phyloP scores from a whole-genome alignment of 1,140 invertebrate genomes.

The Glossosoma conforme region DNA sequence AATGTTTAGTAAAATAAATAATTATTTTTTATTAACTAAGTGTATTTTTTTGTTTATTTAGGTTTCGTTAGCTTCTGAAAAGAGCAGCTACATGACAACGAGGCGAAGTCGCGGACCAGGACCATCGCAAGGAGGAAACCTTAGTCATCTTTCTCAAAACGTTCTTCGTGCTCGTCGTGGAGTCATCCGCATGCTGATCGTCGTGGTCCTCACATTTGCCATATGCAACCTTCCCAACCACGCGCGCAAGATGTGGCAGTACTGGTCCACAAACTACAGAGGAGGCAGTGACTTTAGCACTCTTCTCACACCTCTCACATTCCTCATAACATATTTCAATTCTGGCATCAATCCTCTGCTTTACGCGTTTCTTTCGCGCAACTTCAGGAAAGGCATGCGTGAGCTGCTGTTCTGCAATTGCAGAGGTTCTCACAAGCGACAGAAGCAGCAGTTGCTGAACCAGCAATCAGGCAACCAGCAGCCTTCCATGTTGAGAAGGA shows the following conservation, averaged over 20 bases:
- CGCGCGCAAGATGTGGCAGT: slow-evolving; percentile 75
- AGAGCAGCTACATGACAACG: slow-evolving; percentile 23
- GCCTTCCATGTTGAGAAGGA: slow-evolving; percentile 36
- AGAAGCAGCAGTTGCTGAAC: slow-evolving; percentile 43
- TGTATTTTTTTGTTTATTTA: no score
- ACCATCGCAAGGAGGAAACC: slow-evolving; percentile 37
- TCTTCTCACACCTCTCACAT: slow-evolving; percentile 73
- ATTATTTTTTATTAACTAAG: no score
- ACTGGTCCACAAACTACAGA: slow-evolving; percentile 59
- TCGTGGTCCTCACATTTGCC: slow-evolving; percentile 76
- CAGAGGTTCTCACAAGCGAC: slow-evolving; percentile 34
- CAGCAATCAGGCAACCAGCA: slow-evolving; percentile 34
- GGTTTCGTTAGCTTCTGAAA: slow-evolving; percentile 10
- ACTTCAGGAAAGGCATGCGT: slow-evolving; percentile 66
- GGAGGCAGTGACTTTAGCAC: slow-evolving; percentile 63
- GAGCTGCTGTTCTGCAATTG: slow-evolving; percentile 58
- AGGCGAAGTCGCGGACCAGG: slow-evolving; percentile 34
- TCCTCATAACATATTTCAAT: slow-evolving; percentile 78
- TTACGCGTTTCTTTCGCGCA: slow-evolving; percentile 78
- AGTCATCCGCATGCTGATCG: slow-evolving; percentile 73
- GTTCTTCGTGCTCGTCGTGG: slow-evolving; percentile 65
- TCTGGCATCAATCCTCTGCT: slow-evolving; percentile 79
- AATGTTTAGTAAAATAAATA: no score
- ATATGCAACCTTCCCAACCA: slow-evolving; percentile 81
- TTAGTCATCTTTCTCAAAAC: slow-evolving; percentile 62